Conservation (phyloP, 2,888 invertebrate genomes). For the Mesodorylaimus sp. region DNA sequence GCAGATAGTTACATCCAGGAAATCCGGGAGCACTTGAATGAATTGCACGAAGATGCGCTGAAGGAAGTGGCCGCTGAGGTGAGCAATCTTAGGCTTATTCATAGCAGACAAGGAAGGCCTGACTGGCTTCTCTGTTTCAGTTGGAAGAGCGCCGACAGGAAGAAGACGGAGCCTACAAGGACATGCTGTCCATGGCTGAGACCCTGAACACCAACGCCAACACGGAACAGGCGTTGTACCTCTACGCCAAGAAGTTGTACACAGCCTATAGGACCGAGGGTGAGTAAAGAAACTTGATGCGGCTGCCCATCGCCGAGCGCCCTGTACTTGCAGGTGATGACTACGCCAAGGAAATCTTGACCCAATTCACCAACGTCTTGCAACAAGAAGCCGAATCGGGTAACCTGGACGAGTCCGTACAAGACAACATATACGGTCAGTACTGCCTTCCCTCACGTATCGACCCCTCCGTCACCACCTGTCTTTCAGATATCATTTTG, state of each 20-base stretch:
- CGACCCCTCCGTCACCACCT: too few species aligned
- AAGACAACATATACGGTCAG: background rate
- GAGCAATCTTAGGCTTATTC: background rate
- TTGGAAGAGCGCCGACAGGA: background rate
- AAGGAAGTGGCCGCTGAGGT: background rate
- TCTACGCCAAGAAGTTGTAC: background rate
- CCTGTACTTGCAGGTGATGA: background rate
- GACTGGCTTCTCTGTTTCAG: background rate
- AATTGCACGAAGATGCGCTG: background rate
- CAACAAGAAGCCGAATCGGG: background rate
- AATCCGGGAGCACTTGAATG: background rate
- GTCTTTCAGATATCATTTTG: background rate
- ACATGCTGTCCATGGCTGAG: background rate
- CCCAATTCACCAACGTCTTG: background rate
- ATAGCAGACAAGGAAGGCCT: too few species aligned
- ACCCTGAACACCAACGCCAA: background rate
- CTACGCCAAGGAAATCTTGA: background rate
- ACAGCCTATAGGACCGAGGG: background rate
- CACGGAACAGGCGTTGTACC: background rate
- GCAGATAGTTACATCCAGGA: background rate
- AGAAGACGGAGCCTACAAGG: background rate
- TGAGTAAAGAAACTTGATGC: too few species aligned
- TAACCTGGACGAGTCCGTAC: background rate
- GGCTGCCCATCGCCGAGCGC: too few species aligned
- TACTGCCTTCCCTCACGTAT: too few species aligned